A percentile compares a stretch with the other conserved stretches of the same genome.
Conservation (phyloP, 2,888 invertebrate genomes). For the Lamproptera curius region DNA sequence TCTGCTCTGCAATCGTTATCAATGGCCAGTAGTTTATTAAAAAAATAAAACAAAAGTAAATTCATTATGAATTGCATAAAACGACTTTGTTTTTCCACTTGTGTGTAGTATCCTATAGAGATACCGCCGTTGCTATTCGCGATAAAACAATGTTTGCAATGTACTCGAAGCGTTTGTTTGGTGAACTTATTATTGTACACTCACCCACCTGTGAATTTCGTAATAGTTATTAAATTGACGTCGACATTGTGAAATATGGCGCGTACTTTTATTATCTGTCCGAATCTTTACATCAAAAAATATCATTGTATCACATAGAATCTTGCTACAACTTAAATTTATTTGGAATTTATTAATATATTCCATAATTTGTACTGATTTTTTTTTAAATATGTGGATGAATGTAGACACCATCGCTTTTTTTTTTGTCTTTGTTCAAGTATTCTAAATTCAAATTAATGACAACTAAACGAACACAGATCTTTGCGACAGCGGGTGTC, state of each 20-base stretch:
- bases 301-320: no score
- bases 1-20: neutral
- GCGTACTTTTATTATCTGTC: no score
- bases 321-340: no score
- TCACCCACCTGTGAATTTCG: neutral
- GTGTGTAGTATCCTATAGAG: neutral
- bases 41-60: no score
- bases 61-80: no score
- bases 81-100: neutral
- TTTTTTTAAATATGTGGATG: neutral
- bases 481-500: neutral
- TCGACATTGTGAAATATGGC: slow-evolving; percentile 16
- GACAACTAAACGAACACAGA: neutral
- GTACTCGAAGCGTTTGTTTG: slow-evolving; percentile 4
- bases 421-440: neutral
- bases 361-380: no score
- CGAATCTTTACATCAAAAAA: no score
- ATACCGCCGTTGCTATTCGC: neutral
- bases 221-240: slow-evolving; percentile 11
- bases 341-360: no score
- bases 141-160: slow-evolving; percentile 10
- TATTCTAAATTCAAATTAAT: neutral
- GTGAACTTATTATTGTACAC: slow-evolving; percentile 1
- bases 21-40: no score
- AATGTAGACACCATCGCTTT: neutral